Conservation (phyloP, 2,888 invertebrate genomes). For the Operophtera brumata region DNA sequence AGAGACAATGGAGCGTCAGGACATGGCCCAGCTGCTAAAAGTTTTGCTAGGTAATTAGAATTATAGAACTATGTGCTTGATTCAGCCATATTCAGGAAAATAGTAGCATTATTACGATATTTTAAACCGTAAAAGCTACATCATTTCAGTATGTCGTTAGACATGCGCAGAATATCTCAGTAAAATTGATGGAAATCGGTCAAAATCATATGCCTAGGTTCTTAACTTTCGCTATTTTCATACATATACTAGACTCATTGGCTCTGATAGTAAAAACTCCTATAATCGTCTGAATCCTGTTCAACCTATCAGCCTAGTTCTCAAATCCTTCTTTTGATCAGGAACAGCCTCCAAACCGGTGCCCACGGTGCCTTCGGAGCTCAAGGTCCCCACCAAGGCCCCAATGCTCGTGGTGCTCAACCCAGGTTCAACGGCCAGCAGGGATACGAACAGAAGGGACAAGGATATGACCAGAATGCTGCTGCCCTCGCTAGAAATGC, state of each 20-base stretch:
- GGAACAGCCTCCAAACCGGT: conserved; percentile 41
- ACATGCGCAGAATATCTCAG: too few species aligned
- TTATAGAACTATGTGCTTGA: background rate
- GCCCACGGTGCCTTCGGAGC: conserved; percentile 6
- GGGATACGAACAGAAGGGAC: conserved; percentile 43
- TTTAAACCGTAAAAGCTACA: too few species aligned
- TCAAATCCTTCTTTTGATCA: conserved; percentile 17
- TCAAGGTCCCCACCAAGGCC: background rate
- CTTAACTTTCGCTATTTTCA: too few species aligned
- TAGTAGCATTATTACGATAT: too few species aligned
- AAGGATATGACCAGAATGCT: conserved; percentile 56
- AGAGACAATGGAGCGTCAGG: conserved; percentile 27
- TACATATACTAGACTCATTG: too few species aligned
- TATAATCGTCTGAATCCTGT: too few species aligned
- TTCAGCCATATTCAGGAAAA: too few species aligned
- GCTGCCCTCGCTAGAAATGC: conserved; percentile 53
- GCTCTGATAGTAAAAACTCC: too few species aligned
- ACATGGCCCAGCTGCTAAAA: conserved; percentile 38
- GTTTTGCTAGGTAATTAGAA: conserved; percentile 51
- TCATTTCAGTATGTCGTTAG: too few species aligned
- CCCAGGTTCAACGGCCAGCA: conserved; percentile 8
- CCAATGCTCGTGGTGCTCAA: conserved; percentile 6
- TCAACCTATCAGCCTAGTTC: background rate
- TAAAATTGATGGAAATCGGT: too few species aligned
- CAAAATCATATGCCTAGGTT: too few species aligned